phyloP scores from a whole-genome alignment of 2,888 invertebrate species.

The Cyaniris semiargus region DNA sequence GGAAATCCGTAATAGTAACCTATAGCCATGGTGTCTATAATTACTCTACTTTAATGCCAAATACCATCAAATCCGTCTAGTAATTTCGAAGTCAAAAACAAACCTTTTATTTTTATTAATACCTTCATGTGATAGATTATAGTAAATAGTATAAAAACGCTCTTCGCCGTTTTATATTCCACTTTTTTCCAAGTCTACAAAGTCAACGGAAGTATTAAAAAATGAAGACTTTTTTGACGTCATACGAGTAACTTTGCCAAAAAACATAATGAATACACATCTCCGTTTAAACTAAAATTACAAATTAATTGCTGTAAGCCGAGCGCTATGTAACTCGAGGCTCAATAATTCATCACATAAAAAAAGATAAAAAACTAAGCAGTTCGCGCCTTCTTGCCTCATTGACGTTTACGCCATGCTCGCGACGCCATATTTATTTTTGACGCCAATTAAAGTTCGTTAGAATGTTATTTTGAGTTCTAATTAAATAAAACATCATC shows the following conservation, averaged over 20 bases:
- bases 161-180: no score
- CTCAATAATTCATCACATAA: constrained; percentile 38
- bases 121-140: no score
- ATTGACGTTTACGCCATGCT: constrained; percentile 61
- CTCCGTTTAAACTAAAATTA: constrained; percentile 38
- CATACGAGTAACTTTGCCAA: neutral
- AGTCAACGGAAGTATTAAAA: constrained; percentile 19
- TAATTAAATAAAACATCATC: neutral
- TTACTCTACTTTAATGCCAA: no score
- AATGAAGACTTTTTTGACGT: neutral
- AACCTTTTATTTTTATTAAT: no score
- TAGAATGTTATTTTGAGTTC: neutral
- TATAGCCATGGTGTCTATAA: no score
- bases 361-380: constrained; percentile 37
- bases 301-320: constrained; percentile 42
- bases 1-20: no score
- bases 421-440: constrained; percentile 53
- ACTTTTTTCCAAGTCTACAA: neutral
- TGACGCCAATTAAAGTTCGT: constrained; percentile 58
- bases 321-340: constrained; percentile 40
- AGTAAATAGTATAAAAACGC: no score
- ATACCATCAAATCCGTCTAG: no score
- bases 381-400: constrained; percentile 65
- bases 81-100: no score
- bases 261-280: constrained; percentile 11